Evolutionary conservation across 2,113 vertebrate genomes (phyloP).

Genomic region (Dissostichus mawsoni): DNA sequence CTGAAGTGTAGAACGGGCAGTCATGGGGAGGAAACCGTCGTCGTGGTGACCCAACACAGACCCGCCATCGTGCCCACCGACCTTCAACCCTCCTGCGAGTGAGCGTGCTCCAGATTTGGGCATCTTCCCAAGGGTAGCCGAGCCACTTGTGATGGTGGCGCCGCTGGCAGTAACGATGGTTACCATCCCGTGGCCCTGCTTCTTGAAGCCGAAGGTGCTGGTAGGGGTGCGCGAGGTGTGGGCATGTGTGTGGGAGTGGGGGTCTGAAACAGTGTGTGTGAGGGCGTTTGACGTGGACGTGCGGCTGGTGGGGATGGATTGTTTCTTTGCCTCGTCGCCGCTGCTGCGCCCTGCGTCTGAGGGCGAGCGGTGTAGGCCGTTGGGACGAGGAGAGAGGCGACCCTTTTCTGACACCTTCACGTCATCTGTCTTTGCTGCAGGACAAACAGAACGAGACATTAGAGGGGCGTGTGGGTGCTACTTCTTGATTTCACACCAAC

Average conservation of each 20-base stretch:
- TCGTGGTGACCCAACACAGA: conserved; percentile 88
- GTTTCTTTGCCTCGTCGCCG: conserved; percentile 92
- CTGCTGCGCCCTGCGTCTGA: conserved; percentile 95
- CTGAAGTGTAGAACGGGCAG: conserved; percentile 93
- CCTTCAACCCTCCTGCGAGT: conserved; percentile 83
- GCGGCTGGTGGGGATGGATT: conserved; percentile 69
- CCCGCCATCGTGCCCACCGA: conserved; percentile 80
- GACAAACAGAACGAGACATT: conserved; percentile 6
- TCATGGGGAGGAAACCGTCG: conserved; percentile 91
- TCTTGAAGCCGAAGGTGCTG: conserved; percentile 97
- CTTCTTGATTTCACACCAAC: neutral
- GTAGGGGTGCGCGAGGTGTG: conserved; percentile 85
- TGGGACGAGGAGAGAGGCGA: conserved; percentile 89
- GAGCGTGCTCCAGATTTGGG: conserved; percentile 90
- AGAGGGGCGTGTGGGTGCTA: neutral
- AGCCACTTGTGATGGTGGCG: conserved; percentile 94
- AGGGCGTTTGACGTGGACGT: conserved; percentile 56
- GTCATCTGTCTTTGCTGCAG: conserved; percentile 95
- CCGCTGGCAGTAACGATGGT: conserved; percentile 94
- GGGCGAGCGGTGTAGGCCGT: conserved; percentile 92
- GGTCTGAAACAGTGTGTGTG: conserved; percentile 60
- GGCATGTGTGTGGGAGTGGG: conserved; percentile 59
- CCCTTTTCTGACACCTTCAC: conserved; percentile 98
- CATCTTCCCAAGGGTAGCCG: conserved; percentile 96
- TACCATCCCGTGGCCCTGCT: conserved; percentile 88